Percentiles rank a stretch among this genome's conserved stretches.
phyloP scores from a whole-genome alignment of 2,113 vertebrate genomes.

The Ammospiza nelsoni region DNA sequence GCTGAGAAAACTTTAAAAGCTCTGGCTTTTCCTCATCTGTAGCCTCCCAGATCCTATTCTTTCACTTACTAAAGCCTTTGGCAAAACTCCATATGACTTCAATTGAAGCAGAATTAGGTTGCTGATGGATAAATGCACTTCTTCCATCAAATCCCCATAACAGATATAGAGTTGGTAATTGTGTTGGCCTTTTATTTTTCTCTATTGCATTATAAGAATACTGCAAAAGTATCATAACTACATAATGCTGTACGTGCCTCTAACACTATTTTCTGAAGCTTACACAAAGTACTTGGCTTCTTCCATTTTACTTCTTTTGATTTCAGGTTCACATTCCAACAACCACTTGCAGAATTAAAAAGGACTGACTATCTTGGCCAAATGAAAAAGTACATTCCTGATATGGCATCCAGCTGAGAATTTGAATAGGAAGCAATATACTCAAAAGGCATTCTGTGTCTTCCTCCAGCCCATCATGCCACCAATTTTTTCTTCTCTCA shows the following conservation, averaged over 20 bases:
- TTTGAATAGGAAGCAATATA: conserved; percentile 51
- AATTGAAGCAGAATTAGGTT: not conserved
- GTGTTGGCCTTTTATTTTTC: not conserved
- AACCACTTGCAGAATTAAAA: conserved; percentile 51
- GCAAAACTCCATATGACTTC: not conserved
- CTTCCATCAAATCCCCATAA: not conserved
- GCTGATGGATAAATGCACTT: not conserved
- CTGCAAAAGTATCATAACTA: not conserved
- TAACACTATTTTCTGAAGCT: conserved; percentile 27
- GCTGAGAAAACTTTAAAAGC: conserved; percentile 2
- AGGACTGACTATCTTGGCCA: not conserved
- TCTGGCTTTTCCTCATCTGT: not conserved
- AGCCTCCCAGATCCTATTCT: not conserved
- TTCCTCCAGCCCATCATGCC: conserved; percentile 37
- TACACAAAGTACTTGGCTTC: conserved; percentile 58
- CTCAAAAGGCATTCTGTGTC: conserved; percentile 32
- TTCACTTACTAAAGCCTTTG: not conserved
- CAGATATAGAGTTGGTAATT: not conserved
- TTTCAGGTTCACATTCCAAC: conserved; percentile 54
- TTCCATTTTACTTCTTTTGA: conserved; percentile 39
- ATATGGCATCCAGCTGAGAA: conserved; percentile 46
- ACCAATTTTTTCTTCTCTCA: conserved; percentile 38
- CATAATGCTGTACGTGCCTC: conserved; percentile 28
- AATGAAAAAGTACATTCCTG: conserved; percentile 54
- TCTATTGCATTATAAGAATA: not conserved